phyloP scores from a whole-genome alignment of 2,113 vertebrate species.

The Glaucomys volans region DNA sequence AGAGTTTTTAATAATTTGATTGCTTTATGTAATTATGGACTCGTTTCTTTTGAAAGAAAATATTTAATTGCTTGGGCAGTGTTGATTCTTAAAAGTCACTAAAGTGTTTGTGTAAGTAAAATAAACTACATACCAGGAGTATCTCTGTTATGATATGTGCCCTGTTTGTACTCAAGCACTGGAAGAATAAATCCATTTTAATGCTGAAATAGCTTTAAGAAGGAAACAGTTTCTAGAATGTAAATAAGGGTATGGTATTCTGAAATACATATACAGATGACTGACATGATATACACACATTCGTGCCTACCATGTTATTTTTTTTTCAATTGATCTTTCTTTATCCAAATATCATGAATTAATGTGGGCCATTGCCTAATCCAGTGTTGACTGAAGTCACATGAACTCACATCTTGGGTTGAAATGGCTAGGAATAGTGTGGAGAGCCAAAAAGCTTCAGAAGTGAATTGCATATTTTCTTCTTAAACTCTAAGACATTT shows the following conservation, averaged over 20 bases:
- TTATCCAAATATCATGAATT: conserved; percentile 69
- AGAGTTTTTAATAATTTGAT: conserved; percentile 35
- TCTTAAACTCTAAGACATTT: conserved; percentile 56
- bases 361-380: conserved; percentile 51
- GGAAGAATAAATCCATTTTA: conserved; percentile 59
- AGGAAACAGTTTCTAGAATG: conserved; percentile 60
- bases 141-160: conserved; percentile 10
- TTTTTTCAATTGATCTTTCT: conserved; percentile 33
- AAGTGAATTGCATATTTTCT: conserved; percentile 55
- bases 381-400: conserved; percentile 73
- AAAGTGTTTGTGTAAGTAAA: conserved; percentile 67
- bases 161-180: conserved; percentile 44
- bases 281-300: background rate
- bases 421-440: conserved; percentile 39
- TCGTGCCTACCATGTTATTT: background rate
- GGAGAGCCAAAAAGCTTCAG: conserved; percentile 62
- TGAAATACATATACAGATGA: conserved; percentile 41
- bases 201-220: conserved; percentile 69
- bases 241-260: conserved; percentile 66
- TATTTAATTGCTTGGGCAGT: conserved; percentile 33
- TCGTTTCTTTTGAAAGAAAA: conserved; percentile 59
- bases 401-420: conserved; percentile 63
- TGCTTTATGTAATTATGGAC: background rate
- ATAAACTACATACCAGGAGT: conserved; percentile 1
- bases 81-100: conserved; percentile 51